Evolutionary conservation across 2,888 invertebrate genomes (phyloP), one percentile per base, ranked within the genome.

Genomic region (Sinhomidia bicolor): DNA sequence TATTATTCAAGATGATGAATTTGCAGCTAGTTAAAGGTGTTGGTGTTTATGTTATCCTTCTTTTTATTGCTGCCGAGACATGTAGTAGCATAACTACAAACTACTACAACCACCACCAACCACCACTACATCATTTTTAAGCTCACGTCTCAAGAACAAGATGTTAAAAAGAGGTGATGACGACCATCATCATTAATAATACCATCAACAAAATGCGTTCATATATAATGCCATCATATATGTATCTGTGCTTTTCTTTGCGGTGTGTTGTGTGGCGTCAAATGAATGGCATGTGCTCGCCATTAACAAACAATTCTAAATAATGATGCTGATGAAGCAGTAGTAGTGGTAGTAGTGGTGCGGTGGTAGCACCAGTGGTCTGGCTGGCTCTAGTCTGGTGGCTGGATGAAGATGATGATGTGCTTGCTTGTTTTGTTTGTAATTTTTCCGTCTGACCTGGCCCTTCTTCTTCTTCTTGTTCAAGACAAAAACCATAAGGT

Each of bases 181-280:
- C 17, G 54, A 54, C n/a, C 17, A 54, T n/a, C n/a, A 54, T 17
- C 17, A 54, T 4, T 54, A 79, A 47, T n/a, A 51, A 6, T 3
- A 54, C 54, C 54, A 54, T 17, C 54, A 44, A 44, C 44, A 44
- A 44, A n/a, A n/a, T n/a, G n/a, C 12, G 44, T 44, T 6, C 74
- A 74, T 41, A 68, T 12, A 57, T 5, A 5, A 32, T 74, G 6
- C 51, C 44, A 44, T 44, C 44, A 44, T 44, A 5, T 54, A 12
- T 57, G 12, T 51, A 29, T 79, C 36, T 9, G 9, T 44, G 3
- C 12, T 44, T 12, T 44, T 44, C n/a, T n/a, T 83, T 83, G 83
- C 83, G 83, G 83, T 83, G 54, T 54, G 36, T 41, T 51, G 36
- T 76, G 74, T 84, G 84, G 84, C 84, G 84, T 84, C 84, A 84